These are phyloP conservation scores for Aphelenchoides fujianensis DNA, from an alignment of 1,140 invertebrate species.

Conservation along the genomic window DNA sequence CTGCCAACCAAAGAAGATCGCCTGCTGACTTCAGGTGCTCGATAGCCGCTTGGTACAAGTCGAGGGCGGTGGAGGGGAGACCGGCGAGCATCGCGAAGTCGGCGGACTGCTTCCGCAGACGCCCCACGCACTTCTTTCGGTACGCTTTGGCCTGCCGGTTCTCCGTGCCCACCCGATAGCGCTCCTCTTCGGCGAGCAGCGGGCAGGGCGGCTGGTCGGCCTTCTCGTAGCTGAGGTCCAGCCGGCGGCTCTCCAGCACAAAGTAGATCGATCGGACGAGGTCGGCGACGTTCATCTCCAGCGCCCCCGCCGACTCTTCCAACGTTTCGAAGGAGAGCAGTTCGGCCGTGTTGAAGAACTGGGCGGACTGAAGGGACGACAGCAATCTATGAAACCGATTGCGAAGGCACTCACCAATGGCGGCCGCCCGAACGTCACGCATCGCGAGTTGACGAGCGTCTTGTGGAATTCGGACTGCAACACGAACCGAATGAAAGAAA, in stretches of 20 bases:
- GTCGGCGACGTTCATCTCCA: constrained; percentile 51
- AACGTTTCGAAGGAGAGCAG: constrained; percentile 32
- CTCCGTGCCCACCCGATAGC: constrained; percentile 52
- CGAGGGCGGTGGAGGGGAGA: constrained; percentile 48
- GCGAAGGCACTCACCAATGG: constrained; percentile 33
- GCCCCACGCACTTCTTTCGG: constrained; percentile 56
- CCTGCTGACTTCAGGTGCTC: constrained; percentile 49
- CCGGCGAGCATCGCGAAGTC: constrained; percentile 57
- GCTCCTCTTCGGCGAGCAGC: constrained; percentile 54
- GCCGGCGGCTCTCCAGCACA: constrained; percentile 52
- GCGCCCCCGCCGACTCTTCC: constrained; percentile 44
- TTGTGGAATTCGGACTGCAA: constrained; percentile 37
- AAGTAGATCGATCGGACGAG: constrained; percentile 54
- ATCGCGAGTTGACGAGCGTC: constrained; percentile 48
- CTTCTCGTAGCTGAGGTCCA: constrained; percentile 53
- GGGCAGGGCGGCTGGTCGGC: constrained; percentile 50
- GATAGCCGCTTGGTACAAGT: constrained; percentile 51
- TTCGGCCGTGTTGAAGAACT: constrained; percentile 24
- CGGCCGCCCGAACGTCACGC: constrained; percentile 46
- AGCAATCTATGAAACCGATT: constrained; percentile 36
- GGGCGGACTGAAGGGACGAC: constrained; percentile 16
- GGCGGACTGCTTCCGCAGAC: constrained; percentile 55
- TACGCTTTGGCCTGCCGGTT: constrained; percentile 55
- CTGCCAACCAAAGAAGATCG: constrained; percentile 59
- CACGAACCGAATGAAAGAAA: constrained; percentile 9